phyloP scores from a whole-genome alignment of 2,888 invertebrate genomes.

The Eupithecia tripunctaria region DNA sequence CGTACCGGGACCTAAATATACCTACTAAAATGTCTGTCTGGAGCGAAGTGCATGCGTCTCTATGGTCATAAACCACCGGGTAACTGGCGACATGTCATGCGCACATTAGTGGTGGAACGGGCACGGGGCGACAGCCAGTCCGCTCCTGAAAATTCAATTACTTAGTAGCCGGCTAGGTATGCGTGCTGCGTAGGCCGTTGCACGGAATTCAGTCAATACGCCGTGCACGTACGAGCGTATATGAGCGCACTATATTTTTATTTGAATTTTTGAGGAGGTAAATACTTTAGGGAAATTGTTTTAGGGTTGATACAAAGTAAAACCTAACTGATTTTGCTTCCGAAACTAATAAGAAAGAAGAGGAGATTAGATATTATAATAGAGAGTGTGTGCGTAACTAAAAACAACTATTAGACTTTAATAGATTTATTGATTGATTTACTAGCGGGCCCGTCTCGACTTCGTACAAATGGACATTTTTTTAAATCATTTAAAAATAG shows the following conservation, averaged over 20 bases:
- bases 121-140: slow-evolving; percentile 56
- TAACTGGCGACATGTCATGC: slow-evolving; percentile 63
- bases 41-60: slow-evolving; percentile 47
- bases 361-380: too few species aligned
- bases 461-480: too few species aligned
- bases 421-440: too few species aligned
- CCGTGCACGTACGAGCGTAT: slow-evolving; percentile 54
- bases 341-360: not conserved
- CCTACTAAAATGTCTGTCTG: slow-evolving; percentile 29
- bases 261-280: slow-evolving; percentile 40
- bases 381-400: too few species aligned
- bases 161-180: slow-evolving; percentile 66
- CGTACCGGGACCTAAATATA: not conserved
- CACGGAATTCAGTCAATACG: slow-evolving; percentile 57
- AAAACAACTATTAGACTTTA: too few species aligned
- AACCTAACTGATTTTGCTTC: not conserved
- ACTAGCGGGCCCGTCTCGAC: too few species aligned
- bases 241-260: slow-evolving; percentile 39
- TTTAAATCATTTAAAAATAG: too few species aligned
- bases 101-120: slow-evolving; percentile 60
- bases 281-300: slow-evolving; percentile 36
- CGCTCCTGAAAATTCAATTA: slow-evolving; percentile 76
- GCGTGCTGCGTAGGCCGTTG: slow-evolving; percentile 60
- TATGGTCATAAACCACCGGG: slow-evolving; percentile 61
- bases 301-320: slow-evolving; percentile 11